Percentiles rank a stretch among this genome's conserved stretches.
phyloP scores from a whole-genome alignment of 1,140 invertebrate genomes.

The Pseudobourletiella spinata region DNA sequence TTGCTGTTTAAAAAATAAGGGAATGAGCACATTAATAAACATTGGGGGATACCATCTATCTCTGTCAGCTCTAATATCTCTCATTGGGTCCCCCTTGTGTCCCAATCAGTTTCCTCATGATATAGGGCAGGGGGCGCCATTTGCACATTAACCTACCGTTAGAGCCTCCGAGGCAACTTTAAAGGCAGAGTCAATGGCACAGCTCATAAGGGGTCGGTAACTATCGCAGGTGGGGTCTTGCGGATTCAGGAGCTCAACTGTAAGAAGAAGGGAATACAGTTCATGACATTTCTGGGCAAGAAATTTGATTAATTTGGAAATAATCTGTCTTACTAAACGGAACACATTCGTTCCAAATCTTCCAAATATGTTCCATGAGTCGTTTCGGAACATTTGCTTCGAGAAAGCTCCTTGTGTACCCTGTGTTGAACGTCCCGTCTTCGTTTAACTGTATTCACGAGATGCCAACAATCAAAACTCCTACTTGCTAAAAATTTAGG shows the following conservation, averaged over 20 bases:
- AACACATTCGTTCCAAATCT: neutral
- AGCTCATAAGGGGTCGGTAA: neutral
- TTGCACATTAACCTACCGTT: neutral
- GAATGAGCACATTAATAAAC: neutral
- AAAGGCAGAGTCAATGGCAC: neutral
- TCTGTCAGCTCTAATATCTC: no score
- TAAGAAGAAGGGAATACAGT: neutral
- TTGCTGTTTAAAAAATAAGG: no score
- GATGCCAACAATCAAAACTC: no score
- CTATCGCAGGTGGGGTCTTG: neutral
- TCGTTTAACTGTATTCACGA: neutral
- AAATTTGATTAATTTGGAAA: neutral
- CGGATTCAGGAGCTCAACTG: neutral
- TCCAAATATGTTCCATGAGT: neutral
- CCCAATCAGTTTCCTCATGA: no score
- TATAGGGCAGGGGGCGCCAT: no score
- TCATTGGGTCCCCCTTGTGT: no score
- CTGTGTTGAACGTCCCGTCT: neutral
- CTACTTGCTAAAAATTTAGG: no score
- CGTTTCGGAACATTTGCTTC: neutral
- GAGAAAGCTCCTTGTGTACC: neutral
- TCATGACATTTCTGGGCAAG: neutral
- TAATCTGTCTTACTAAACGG: neutral
- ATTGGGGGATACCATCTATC: neutral
- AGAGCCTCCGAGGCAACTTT: neutral